Conservation (phyloP, 2,888 invertebrate genomes). For the Acleris literana region DNA sequence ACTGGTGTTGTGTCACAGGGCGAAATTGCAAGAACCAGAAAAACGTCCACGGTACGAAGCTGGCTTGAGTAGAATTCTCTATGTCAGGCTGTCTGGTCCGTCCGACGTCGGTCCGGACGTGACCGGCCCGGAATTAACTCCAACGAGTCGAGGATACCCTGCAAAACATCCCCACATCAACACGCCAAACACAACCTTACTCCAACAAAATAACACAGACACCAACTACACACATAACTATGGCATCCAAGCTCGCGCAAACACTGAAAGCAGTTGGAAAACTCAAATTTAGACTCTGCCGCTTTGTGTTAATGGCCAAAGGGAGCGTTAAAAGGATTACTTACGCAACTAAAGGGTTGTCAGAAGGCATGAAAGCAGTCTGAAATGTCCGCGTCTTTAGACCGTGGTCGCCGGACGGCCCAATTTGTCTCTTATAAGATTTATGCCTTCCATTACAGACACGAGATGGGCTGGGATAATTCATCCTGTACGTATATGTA, state of each 20-base stretch:
- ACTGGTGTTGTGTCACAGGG: conserved; percentile 8
- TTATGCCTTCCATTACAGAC: conserved; percentile 74
- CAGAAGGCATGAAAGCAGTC: conserved; percentile 67
- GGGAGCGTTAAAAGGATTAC: conserved; percentile 45
- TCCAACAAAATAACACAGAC: conserved; percentile 40
- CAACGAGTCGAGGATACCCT: conserved; percentile 49
- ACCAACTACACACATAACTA: conserved; percentile 39
- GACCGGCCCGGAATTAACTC: conserved; percentile 71
- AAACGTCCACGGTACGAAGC: conserved; percentile 24
- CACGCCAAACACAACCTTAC: conserved; percentile 48
- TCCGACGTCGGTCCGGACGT: conserved; percentile 63
- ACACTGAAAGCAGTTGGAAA: conserved; percentile 39
- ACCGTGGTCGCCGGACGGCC: conserved; percentile 62
- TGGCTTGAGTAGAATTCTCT: conserved; percentile 49
- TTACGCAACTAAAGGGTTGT: conserved; percentile 63
- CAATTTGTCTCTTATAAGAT: conserved; percentile 72
- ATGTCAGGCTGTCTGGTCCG: conserved; percentile 58
- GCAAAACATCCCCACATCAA: conserved; percentile 41
- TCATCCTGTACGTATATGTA: conserved; percentile 18
- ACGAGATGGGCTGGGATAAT: conserved; percentile 39
- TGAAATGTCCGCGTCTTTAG: conserved; percentile 63
- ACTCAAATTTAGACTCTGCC: conserved; percentile 47
- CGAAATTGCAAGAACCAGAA: conserved; percentile 26
- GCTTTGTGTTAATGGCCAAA: conserved; percentile 39
- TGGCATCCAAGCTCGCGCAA: conserved; percentile 38